phyloP scores from a whole-genome alignment of 2,113 vertebrate genomes.

The Seriola aureovittata region DNA sequence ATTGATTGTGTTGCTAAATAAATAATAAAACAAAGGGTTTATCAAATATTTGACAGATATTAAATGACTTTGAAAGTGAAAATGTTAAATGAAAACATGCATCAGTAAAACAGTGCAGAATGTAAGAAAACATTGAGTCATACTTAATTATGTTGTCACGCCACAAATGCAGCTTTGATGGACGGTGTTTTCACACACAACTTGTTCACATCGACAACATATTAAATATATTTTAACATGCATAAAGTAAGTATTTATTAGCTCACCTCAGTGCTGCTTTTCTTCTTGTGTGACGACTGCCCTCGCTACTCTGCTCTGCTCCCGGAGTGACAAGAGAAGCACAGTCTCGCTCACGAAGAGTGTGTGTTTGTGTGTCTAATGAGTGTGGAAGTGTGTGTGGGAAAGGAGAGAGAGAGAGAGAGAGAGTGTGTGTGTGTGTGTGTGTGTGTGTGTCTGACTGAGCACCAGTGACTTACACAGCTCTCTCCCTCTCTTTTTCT shows the following conservation, averaged over 20 bases:
- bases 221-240: not conserved
- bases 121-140: constrained; percentile 11
- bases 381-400: constrained; percentile 44
- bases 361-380: constrained; percentile 32
- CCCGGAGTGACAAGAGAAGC: constrained; percentile 18
- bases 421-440: constrained; percentile 18
- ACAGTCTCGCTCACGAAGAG: constrained; percentile 37
- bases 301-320: constrained; percentile 41
- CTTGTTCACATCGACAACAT: not conserved
- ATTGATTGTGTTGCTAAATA: not conserved
- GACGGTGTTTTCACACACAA: not conserved
- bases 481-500: constrained; percentile 13
- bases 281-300: constrained; percentile 25
- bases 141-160: not conserved
- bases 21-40: not conserved
- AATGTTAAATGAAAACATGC: too few relatives aligned
- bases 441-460: constrained; percentile 10
- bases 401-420: constrained; percentile 28
- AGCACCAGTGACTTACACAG: constrained; percentile 16
- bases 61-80: not conserved
- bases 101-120: not conserved
- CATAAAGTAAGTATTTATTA: constrained; percentile 25
- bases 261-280: constrained; percentile 66
- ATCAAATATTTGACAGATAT: constrained; percentile 8
- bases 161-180: not conserved